Base-by-base conservation (phyloP, 2,113 vertebrate species). In the Amazona vittata region DNA sequence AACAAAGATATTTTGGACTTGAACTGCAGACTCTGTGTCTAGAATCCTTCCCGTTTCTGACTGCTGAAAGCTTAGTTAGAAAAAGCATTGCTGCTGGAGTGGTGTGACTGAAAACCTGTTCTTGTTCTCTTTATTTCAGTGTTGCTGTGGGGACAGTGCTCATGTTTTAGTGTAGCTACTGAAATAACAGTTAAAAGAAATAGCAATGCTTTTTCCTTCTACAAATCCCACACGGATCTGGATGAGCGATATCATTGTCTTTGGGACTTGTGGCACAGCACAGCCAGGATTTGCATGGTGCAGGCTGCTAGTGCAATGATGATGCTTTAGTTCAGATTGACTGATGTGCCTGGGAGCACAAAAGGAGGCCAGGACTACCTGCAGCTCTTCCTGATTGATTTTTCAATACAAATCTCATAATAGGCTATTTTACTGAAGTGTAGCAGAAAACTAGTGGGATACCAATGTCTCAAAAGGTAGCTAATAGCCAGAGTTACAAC, bases 1-100 rank as follows among this genome's bases (percentile, higher is more conserved):
- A 88, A 89, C 88, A 94, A 60, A 93, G 93, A 71, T 94, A 83
- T 93, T 75, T 93, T 50, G 69, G 69, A 86, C 47, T 55, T n/a
- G 68, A 86, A 52, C 84, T 86, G 88, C 86, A 78, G 90, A 76
- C 80, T 93, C 59, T 39, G 79, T 83, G 85, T 88, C 50, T 83
- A 22, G 85, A 77, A 77, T 90, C 86, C 92, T 69, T 65, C 68
- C 86, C 47, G 12, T 59, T 93, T 94, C 67, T 93, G 79, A 31
- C 63, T 80, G 84, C 83, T 91, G 94, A 96, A 91, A 94, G 75
- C 91, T 79, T 62, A 25, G 6, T 21, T 43, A 64, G 92, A 37
- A 44, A 71, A 83, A 93, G 44, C 37, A 50, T 55, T 46, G 49
- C 87, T 83, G 63, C 67, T 62, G 70, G 67, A 87, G 80, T 69